Evolutionary conservation across 2,113 vertebrate species (phyloP).

Genomic region (Gymnogyps californianus): DNA sequence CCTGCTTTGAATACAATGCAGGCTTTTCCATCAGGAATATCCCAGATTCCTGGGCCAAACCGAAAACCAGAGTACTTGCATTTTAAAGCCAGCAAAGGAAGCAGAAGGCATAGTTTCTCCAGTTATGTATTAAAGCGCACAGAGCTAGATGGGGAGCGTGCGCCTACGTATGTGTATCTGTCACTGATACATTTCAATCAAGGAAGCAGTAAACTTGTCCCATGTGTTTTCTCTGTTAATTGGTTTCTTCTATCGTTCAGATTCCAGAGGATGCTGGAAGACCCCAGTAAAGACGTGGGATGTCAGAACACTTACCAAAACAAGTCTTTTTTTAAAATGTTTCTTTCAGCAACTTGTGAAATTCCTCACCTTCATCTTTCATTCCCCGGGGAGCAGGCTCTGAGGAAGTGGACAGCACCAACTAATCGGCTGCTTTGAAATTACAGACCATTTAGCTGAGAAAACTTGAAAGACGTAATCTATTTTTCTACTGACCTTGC

Average conservation of each 20-base stretch:
- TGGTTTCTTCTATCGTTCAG: slow-evolving; percentile 40
- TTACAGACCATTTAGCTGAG: background rate
- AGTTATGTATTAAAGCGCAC: background rate
- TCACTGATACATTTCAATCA: background rate
- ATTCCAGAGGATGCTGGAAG: slow-evolving; percentile 10
- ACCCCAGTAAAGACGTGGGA: background rate
- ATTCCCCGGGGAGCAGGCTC: background rate
- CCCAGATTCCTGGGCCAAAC: background rate
- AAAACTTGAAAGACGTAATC: background rate
- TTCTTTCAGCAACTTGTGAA: slow-evolving; percentile 61
- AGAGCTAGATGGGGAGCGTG: background rate
- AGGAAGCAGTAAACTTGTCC: slow-evolving; percentile 34
- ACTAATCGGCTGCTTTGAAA: slow-evolving; percentile 33
- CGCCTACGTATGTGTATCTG: background rate
- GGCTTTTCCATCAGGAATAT: background rate
- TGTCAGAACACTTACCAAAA: slow-evolving; percentile 33
- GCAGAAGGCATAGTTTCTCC: background rate
- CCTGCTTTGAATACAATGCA: background rate
- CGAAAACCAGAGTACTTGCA: background rate
- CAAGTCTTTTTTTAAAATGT: background rate
- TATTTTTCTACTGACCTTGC: slow-evolving; percentile 6
- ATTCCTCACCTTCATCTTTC: slow-evolving; percentile 61
- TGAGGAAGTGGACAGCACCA: slow-evolving; percentile 9
- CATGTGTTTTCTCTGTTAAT: slow-evolving; percentile 54
- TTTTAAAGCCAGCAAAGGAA: slow-evolving; percentile 8